Evolutionary conservation across 2,113 vertebrate genomes (phyloP), one percentile per base, ranked within the genome.

Genomic region (Pseudolaguvia tuberculata): DNA sequence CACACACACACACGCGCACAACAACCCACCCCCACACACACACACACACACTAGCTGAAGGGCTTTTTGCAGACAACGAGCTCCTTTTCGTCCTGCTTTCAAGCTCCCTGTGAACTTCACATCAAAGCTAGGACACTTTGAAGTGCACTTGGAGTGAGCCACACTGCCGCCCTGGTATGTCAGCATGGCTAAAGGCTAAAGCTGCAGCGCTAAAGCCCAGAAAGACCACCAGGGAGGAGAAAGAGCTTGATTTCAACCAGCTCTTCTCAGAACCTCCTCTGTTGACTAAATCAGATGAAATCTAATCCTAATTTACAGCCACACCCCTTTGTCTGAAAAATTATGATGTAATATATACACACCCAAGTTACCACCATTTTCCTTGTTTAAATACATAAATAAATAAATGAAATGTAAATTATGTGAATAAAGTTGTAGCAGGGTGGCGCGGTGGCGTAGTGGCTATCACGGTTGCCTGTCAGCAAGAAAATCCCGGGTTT

Each of bases 61-160:
- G 76, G 59, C 72, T 53, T 47, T 56, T 79, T 66, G 53, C 66
- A 61, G 62, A 76, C 27, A 31, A 35, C 21, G 31, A 67, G 68
- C 73, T 76, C 57, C 70, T 79, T 70, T 73, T 83, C 65, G 75
- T 78, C 72, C 76, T 80, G 87, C 90, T 90, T 91, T 84, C 86
- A 89, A 85, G 89, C 88, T 87, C 81, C 83, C 88, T 89, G 85
- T 91, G 91, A 91, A 90, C 87, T 89, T 88, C 84, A 90, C 91
- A 89, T 91, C 89, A 91, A 91, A 92, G 84, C 74, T 80, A 61
- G 74, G 79, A 69, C 76, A 76, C 88, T 92, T 91, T 92, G 90
- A 91, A 90, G 91, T 87, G 79, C 82, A 70, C 76, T 67, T 57
- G 73, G 29, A 72, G 80, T 82, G 80, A 78, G 59, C 78, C 83